Conservation (phyloP, 2,113 vertebrate species). For the Corythornis cristatus region DNA sequence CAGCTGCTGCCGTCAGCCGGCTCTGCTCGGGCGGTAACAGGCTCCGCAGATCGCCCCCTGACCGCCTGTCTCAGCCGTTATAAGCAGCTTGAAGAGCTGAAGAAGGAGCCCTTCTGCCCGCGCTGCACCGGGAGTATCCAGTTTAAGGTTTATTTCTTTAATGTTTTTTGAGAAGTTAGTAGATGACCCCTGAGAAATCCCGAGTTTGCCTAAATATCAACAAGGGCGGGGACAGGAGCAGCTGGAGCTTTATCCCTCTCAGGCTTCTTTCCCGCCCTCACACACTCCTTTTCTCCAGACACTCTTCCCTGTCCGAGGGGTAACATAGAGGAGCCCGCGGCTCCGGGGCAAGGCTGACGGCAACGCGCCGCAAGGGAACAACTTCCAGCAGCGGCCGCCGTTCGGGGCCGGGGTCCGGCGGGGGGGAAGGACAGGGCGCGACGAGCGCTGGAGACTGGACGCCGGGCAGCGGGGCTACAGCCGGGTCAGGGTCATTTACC, state of each 20-base stretch:
- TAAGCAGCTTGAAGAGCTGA: not conserved
- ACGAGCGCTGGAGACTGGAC: no score
- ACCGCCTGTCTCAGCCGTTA: no score
- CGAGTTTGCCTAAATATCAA: not conserved
- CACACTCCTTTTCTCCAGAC: not conserved
- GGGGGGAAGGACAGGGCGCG: no score
- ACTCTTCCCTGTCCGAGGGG: fast-evolving
- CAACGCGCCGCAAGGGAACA: no score
- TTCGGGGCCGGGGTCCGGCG: not conserved
- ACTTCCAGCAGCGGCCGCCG: no score
- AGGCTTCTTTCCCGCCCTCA: not conserved
- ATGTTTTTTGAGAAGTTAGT: not conserved
- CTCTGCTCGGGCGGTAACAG: fast-evolving
- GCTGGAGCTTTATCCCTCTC: not conserved
- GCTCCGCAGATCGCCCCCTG: fast-evolving
- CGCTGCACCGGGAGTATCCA: not conserved
- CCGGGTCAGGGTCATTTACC: no score
- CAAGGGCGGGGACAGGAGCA: fast-evolving
- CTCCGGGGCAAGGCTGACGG: not conserved
- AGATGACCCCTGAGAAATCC: not conserved
- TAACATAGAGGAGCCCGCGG: not conserved
- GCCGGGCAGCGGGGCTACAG: not conserved
- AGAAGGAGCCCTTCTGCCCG: not conserved
- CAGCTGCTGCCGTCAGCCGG: fast-evolving
- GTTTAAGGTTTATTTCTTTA: no score